A percentile compares a stretch with the other conserved stretches of the same genome.
Conservation (phyloP, 2,797 vertebrate genomes). For the Phaenicophaeus curvirostris region DNA sequence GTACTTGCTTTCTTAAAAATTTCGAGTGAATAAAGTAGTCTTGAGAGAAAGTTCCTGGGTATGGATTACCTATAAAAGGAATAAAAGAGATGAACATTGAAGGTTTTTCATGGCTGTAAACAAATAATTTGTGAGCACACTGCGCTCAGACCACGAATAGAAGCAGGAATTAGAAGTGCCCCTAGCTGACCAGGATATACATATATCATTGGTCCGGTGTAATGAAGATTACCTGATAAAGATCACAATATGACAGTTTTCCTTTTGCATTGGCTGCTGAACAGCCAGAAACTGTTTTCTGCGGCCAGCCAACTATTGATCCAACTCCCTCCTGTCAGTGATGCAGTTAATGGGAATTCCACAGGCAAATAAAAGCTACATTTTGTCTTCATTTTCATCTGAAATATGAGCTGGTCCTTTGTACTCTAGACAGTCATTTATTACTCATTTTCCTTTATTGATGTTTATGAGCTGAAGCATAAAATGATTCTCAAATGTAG, state of each 20-base stretch:
- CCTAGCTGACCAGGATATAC: conserved; percentile 81
- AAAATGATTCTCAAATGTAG: conserved; percentile 86
- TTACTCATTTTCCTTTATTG: conserved; percentile 88
- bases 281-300: conserved; percentile 87
- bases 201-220: conserved; percentile 91
- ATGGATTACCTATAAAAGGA: conserved; percentile 83
- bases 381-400: conserved; percentile 91
- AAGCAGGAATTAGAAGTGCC: conserved; percentile 80
- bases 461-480: conserved; percentile 88
- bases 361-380: conserved; percentile 87
- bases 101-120: conserved; percentile 80
- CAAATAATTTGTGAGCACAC: conserved; percentile 83
- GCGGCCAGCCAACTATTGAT: conserved; percentile 82
- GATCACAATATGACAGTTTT: conserved; percentile 98
- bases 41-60: conserved; percentile 75
- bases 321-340: conserved; percentile 80
- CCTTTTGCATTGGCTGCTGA: conserved; percentile 90
- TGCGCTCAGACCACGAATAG: conserved; percentile 75
- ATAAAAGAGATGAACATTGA: conserved; percentile 80
- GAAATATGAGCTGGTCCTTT: conserved; percentile 89
- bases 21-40: conserved; percentile 69
- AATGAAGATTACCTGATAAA: conserved; percentile 97
- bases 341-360: conserved; percentile 87
- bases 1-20: conserved; percentile 67
- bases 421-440: conserved; percentile 87